phyloP scores from a whole-genome alignment of 2,888 invertebrate species.

The Limnephilus rhombicus region DNA sequence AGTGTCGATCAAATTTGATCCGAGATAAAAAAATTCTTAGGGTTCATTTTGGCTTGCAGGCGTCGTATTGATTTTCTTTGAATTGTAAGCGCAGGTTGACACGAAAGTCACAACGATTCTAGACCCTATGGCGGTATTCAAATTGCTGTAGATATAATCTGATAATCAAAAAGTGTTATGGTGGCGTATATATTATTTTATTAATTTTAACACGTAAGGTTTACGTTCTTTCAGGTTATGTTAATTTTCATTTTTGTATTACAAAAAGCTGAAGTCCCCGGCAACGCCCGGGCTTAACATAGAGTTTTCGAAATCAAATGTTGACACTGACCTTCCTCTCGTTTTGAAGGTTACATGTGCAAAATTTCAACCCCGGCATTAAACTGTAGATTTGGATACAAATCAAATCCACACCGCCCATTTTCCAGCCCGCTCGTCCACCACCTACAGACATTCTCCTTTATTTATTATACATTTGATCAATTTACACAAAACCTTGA shows the following conservation, averaged over 20 bases:
- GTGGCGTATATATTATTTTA: background rate
- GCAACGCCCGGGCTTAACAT: too few species aligned
- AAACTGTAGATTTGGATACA: too few species aligned
- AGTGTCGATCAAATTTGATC: background rate
- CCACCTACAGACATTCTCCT: too few species aligned
- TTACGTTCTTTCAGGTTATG: background rate
- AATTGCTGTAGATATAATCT: background rate
- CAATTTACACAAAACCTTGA: too few species aligned
- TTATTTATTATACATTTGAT: too few species aligned
- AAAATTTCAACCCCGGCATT: too few species aligned
- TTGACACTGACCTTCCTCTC: too few species aligned
- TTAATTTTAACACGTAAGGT: background rate
- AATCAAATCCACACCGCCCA: too few species aligned
- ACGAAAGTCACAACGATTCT: slow-evolving; percentile 1
- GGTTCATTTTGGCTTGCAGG: background rate
- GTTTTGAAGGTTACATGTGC: too few species aligned
- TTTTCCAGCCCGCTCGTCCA: too few species aligned
- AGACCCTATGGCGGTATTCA: background rate
- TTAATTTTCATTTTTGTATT: background rate
- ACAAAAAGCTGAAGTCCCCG: background rate
- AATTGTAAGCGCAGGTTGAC: slow-evolving; percentile 1
- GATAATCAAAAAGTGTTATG: background rate
- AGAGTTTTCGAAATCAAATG: too few species aligned
- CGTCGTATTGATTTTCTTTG: background rate
- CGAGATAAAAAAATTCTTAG: background rate